Evolutionary conservation across 2,113 vertebrate genomes (phyloP).

Genomic region (Lichenostomus cassidix): DNA sequence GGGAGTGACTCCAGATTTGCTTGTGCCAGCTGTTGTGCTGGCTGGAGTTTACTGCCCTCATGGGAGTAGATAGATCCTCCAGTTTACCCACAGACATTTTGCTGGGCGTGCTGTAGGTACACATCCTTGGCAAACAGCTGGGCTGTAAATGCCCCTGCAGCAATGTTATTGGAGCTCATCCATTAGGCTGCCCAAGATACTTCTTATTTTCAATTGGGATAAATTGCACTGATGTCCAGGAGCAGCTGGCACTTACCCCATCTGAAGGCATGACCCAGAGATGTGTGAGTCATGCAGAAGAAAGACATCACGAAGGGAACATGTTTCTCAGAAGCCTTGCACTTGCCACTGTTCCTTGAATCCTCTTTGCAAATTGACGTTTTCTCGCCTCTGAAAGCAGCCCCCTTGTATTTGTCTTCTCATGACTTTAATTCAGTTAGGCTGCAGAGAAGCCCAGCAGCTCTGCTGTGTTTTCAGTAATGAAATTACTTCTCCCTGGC

Average conservation of each 20-base stretch:
- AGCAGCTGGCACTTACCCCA: background rate
- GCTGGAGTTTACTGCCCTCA: background rate
- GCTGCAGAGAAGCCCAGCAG: constrained; percentile 52
- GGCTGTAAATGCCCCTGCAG: background rate
- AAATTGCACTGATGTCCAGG: background rate
- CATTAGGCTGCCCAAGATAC: background rate
- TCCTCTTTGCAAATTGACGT: background rate
- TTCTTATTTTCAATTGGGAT: background rate
- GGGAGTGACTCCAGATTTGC: background rate
- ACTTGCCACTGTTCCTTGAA: constrained; percentile 19
- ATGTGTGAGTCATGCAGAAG: background rate
- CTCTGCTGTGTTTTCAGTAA: constrained; percentile 64
- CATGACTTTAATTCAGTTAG: constrained; percentile 63
- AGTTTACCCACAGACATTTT: background rate
- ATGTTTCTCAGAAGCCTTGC: background rate
- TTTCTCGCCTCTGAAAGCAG: constrained; percentile 47
- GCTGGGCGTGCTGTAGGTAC: background rate
- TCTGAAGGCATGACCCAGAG: background rate
- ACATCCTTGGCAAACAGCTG: background rate
- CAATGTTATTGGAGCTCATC: background rate
- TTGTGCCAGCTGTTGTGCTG: background rate
- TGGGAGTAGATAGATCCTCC: background rate
- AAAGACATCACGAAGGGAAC: background rate
- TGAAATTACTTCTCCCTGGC: constrained; percentile 60
- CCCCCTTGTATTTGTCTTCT: constrained; percentile 38